These are phyloP conservation scores for Dexiosoma caninum DNA, from an alignment of 2,888 invertebrate species.

Conservation along the genomic window DNA sequence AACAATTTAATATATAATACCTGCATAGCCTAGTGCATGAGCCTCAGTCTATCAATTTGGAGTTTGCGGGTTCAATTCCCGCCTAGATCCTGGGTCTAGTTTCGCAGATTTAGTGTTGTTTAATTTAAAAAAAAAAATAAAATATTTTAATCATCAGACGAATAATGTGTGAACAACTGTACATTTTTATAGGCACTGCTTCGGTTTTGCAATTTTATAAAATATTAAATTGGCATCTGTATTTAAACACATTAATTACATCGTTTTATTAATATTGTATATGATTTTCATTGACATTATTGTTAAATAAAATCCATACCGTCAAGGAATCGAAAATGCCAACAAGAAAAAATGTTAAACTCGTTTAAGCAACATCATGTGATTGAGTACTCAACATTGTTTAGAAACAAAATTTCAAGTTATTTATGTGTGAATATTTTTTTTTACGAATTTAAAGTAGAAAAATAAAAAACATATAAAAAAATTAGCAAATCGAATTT, in stretches of 20 bases:
- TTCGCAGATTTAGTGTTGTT: no score
- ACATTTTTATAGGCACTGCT: no score
- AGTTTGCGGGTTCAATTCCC: no score
- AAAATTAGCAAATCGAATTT: not conserved
- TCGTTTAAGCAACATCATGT: constrained; percentile 16
- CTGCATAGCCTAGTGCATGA: no score
- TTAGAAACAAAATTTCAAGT: not conserved
- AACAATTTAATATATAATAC: no score
- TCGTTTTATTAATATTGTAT: constrained; percentile 30
- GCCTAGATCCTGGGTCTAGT: no score
- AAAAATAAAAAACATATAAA: not conserved
- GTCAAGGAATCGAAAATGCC: constrained; percentile 9
- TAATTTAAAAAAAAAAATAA: no score
- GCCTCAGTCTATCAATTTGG: no score
- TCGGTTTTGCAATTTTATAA: not conserved
- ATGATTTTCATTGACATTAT: constrained; percentile 27
- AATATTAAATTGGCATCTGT: no score
- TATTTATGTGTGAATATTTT: not conserved
- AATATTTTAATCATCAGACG: no score
- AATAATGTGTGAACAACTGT: no score
- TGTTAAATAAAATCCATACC: not conserved
- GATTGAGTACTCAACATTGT: not conserved
- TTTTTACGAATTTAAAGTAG: not conserved
- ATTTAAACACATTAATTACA: no score
- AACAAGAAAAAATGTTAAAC: not conserved